Evolutionary conservation across 2,888 invertebrate species (phyloP), one percentile per base, ranked within the genome.

Genomic region (Osedax fenrisi): DNA sequence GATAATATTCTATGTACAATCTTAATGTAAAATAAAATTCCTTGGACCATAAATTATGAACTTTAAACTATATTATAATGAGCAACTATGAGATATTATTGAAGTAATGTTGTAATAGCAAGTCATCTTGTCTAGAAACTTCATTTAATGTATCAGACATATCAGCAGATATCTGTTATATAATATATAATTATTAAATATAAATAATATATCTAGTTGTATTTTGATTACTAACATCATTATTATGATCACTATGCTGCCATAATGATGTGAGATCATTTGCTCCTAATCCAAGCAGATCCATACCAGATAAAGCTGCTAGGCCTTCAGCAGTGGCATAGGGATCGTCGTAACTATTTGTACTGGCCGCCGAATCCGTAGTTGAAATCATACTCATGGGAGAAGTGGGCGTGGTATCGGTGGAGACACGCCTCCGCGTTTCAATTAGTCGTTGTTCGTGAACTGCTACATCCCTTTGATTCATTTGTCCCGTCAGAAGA

Each of bases 401-500:
- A 0, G 27, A 22, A 56, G 26, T 17, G 26, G 72, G 23, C 75
- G 75, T 27, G 67, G 62, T 26, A 13, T 27, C 68, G 26, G 27
- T 26, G 27, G 26, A 26, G 68, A 25, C 26, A 17, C 27, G 27
- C 21, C 70, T 73, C 25, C 75, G 66, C n/a, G 27, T 67, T 56
- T 75, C 74, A 24, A 76, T 76, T 26, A 77, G 71, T 13, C 61
- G 67, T 72, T 76, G 73, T 68, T 76, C 75, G 17, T 62, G 66
- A 26, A 64, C 61, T 27, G 73, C 76, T 27, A 75, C 76, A 10
- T 76, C 76, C 41, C 62, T 66, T 61, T 76, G 73, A 62, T 78
- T 76, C 22, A 78, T 77, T 56, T 77, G 76, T 0, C 77, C 78
- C 2, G 78, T 78, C 17, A 78, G 75, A 27, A 78, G 76, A 27